Base-by-base conservation (phyloP, 1,140 invertebrate species). In the Tetraneura akinire region DNA sequence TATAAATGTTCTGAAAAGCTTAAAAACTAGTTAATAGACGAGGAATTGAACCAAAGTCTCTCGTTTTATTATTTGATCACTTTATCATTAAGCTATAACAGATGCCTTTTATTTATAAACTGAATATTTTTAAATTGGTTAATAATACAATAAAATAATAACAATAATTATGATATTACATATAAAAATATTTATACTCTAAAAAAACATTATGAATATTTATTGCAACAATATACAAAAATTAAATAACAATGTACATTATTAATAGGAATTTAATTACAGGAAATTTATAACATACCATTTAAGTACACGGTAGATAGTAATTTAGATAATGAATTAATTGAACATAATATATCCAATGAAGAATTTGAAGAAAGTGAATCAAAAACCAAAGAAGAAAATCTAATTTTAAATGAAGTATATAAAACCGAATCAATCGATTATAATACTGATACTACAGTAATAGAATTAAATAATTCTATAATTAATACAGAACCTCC, bases 281-380 rank as follows among this genome's bases (percentile, higher is more conserved):
- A 78, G 74, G 74, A 78, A 60, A 60, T 78, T 18, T 62, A 4
- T 1, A 55, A 78, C 29, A 3, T 4, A 29, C 8, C 5, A 47
- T 62, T 62, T 18, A 45, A 23, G 4, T 37, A 78, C 23, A 78
- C 29, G 60, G 55, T 47, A 23, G 23, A 23, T 23, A 55, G 32
- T 57, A 16, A 37, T 62, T 0, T 29, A 78, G 13, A 78, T 6
- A 78, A 18, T 29, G 18, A 37, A 57, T 37, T 18, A 55, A 60
- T 18, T 57, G 45, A 29, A 51, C 8, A 66, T 42, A 37, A 3
- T 45, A 42, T 18, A 78, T 6, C 8, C 1, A 29, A 62, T 62
- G 53, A 76, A 3, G 21, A 42, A 23, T 23, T 45, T 42, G 29
- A 60, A 18, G 0, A 49, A 47, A 29, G 29, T 16, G 18, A 49